phyloP scores from a whole-genome alignment of 2,888 invertebrate genomes.

The Drosophila borealis region DNA sequence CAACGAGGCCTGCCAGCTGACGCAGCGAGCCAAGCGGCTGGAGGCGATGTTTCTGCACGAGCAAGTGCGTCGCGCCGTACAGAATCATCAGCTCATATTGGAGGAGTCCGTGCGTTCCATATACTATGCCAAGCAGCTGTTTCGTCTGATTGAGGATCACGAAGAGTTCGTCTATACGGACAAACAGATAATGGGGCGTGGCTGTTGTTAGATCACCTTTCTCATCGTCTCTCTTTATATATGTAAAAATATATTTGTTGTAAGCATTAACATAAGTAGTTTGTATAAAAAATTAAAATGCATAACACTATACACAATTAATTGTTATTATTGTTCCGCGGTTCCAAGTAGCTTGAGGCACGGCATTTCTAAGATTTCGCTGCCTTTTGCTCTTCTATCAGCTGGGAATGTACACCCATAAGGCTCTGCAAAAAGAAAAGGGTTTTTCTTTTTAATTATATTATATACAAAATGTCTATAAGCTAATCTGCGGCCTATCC shows the following conservation, averaged over 20 bases:
- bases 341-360: neutral
- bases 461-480: neutral
- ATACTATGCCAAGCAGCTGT: constrained; percentile 72
- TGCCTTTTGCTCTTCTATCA: constrained; percentile 87
- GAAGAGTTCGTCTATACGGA: constrained; percentile 53
- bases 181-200: constrained; percentile 23
- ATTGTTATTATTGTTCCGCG: neutral
- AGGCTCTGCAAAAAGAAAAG: constrained; percentile 87
- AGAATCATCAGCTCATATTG: constrained; percentile 59
- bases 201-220: neutral
- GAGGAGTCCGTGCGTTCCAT: constrained; percentile 75
- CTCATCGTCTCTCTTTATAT: neutral
- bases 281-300: constrained; percentile 25
- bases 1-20: constrained; percentile 60
- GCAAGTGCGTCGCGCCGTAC: constrained; percentile 58
- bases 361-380: constrained; percentile 6
- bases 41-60: constrained; percentile 69
- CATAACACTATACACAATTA: constrained; percentile 6
- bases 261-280: constrained; percentile 19
- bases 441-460: neutral
- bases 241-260: constrained; percentile 12
- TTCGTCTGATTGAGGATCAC: constrained; percentile 62
- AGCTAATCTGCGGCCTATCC: too few relatives aligned
- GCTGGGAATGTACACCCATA: constrained; percentile 93
- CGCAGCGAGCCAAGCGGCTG: constrained; percentile 67